phyloP scores from a whole-genome alignment of 2,113 vertebrate species.

The Semicossyphus pulcher region DNA sequence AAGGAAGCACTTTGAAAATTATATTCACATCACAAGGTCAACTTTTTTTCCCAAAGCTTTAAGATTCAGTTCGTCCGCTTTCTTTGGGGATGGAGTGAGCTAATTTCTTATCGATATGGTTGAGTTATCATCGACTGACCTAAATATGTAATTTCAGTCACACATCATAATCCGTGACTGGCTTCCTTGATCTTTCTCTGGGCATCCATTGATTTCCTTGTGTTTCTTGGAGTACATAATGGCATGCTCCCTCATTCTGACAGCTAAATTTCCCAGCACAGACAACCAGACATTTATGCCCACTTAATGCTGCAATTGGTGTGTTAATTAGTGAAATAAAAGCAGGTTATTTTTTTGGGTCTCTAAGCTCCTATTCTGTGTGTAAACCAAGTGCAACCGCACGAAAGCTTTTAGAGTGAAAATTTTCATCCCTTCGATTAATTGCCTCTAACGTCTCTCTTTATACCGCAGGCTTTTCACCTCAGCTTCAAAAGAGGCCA shows the following conservation, averaged over 20 bases:
- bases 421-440: not conserved
- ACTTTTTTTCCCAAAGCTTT: not conserved
- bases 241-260: not conserved
- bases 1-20: no score
- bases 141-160: not conserved
- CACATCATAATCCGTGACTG: no score
- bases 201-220: not conserved
- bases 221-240: not conserved
- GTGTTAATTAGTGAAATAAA: not conserved
- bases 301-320: not conserved
- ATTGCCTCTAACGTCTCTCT: not conserved
- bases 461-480: not conserved
- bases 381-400: not conserved
- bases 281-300: no score
- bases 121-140: constrained; percentile 2
- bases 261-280: not conserved
- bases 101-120: constrained; percentile 2
- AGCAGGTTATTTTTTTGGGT: no score
- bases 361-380: no score
- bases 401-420: not conserved
- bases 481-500: not conserved
- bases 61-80: not conserved
- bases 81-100: not conserved
- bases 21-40: no score
- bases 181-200: not conserved